Evolutionary conservation across 2,888 invertebrate genomes (phyloP), one percentile per base, ranked within the genome.

Genomic region (Phengaris alcon): DNA sequence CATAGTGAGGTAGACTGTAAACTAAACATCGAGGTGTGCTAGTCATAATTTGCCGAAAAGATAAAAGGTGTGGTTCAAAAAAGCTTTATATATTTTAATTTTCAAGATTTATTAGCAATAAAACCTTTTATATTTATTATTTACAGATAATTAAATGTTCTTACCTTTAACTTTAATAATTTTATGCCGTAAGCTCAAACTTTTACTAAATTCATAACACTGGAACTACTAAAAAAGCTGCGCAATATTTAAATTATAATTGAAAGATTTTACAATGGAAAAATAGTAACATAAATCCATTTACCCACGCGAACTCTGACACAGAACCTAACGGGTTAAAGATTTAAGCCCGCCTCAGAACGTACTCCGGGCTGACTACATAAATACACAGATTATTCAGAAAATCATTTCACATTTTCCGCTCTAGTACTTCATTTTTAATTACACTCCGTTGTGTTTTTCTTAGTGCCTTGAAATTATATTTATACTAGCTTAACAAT

Each of bases 291-390:
- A 70, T 75, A 75, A 75, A 70, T 75, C 57, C 69, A 55, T 57
- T 69, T 75, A 51, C 75, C 69, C 75, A 51, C 75, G 69, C 75
- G 55, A 75, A 59, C 54, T 70, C 69, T 75, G 64, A 75, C 69
- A 75, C 75, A 75, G 75, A 78, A 77, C 77, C 77, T 77, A 77
- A 74, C 75, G 74, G 75, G 64, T 69, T 75, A 76, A 76, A 77
- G 78, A 70, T 73, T 78, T 77, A 76, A 78, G 77, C 78, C 73
- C 59, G 75, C 76, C 76, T 78, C 73, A 78, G 76, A 77, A 70
- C 57, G 76, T 70, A 73, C 75, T 75, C 70, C 44, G 64, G 35
- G 73, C 72, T 74, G 75, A 70, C 75, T 74, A 75, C 75, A 75
- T 77, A 77, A 76, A 78, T 78, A 78, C 75, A 75, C 54, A 76